phyloP scores from a whole-genome alignment of 2,797 vertebrate species.

The Karalla daura region DNA sequence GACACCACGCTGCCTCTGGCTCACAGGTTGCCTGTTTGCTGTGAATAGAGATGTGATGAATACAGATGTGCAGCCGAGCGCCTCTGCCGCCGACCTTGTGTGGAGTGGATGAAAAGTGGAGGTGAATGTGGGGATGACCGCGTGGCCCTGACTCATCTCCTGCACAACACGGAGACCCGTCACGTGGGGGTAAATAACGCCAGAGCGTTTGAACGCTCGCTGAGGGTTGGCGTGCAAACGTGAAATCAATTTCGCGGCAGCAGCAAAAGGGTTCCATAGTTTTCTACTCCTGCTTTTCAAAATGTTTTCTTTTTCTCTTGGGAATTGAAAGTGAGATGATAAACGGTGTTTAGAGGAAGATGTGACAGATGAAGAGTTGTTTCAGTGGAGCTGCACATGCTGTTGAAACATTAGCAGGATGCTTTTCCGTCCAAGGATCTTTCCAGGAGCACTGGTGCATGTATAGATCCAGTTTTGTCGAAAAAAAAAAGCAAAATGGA shows the following conservation, averaged over 20 bases:
- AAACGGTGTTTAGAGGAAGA: background rate
- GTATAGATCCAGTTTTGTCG: background rate
- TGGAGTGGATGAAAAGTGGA: slow-evolving; percentile 31
- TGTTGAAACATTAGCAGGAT: background rate
- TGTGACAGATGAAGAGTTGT: background rate
- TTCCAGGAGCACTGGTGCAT: background rate
- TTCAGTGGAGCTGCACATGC: background rate
- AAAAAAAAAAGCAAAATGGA: background rate
- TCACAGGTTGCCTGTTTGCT: slow-evolving; percentile 40
- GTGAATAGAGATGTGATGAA: slow-evolving; percentile 57
- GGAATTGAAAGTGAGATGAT: background rate
- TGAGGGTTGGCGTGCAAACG: background rate
- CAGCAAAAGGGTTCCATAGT: background rate
- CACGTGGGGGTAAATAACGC: slow-evolving; percentile 8
- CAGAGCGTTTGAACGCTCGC: background rate
- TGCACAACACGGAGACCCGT: background rate
- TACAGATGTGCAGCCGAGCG: slow-evolving; percentile 38
- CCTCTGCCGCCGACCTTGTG: slow-evolving; percentile 41
- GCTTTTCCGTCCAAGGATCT: background rate
- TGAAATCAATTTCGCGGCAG: background rate
- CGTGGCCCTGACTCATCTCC: slow-evolving; percentile 6
- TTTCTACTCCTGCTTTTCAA: background rate
- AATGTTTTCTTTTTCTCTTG: background rate
- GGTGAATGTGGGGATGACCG: slow-evolving; percentile 9
- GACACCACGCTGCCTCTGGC: slow-evolving; percentile 4